A percentile compares a stretch with the other conserved stretches of the same genome.
Evolutionary conservation across 2,113 vertebrate species (phyloP).

Genomic region (Paradisaea rubra): DNA sequence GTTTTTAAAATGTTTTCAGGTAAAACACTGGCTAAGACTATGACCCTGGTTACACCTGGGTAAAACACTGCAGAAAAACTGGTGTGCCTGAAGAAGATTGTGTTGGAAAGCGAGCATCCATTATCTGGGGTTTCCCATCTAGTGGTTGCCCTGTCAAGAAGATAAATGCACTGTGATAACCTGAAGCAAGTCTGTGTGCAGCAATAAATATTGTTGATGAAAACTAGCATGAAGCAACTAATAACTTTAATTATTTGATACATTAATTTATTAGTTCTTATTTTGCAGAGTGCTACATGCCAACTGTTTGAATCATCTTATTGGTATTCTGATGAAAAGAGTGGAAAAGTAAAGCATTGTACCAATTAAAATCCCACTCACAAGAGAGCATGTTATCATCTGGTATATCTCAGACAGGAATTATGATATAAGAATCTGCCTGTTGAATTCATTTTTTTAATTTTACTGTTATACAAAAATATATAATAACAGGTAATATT

Average conservation of each 20-base stretch:
- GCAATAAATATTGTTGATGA: neutral
- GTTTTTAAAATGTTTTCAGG: neutral
- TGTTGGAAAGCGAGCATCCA: neutral
- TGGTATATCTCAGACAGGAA: neutral
- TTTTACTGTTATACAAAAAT: neutral
- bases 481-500: neutral
- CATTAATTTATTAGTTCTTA: constrained; percentile 6
- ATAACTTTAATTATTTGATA: constrained; percentile 50
- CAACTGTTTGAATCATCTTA: neutral
- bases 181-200: neutral
- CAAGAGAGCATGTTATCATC: neutral
- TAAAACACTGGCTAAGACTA: neutral
- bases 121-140: neutral
- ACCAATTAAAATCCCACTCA: neutral
- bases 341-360: neutral
- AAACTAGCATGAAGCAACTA: neutral
- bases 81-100: neutral
- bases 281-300: neutral
- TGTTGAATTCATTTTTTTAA: neutral
- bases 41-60: neutral
- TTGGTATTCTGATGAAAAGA: neutral
- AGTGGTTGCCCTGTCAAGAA: neutral
- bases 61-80: neutral
- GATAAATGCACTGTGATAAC: neutral
- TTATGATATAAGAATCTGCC: neutral